Conservation (phyloP, 2,888 invertebrate species). For the Eupeodes luniger region DNA sequence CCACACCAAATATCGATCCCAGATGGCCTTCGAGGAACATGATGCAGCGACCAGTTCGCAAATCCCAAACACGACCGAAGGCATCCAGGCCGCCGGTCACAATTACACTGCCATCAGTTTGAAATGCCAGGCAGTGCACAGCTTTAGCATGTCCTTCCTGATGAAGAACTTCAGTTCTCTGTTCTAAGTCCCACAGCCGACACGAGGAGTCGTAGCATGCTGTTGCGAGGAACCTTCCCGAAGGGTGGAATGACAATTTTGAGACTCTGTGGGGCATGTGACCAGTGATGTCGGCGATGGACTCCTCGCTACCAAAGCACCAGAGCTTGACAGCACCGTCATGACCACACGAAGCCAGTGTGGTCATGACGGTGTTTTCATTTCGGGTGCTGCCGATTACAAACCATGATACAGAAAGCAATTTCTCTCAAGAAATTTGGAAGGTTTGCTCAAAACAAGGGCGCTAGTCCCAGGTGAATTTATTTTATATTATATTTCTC, state of each 20-base stretch:
- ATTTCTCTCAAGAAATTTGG: no score
- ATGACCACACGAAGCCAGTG: constrained; percentile 97
- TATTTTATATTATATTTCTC: no score
- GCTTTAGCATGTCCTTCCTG: constrained; percentile 99
- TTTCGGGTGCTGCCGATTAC: no score
- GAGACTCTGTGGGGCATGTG: constrained; percentile 97
- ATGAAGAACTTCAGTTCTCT: constrained; percentile 96
- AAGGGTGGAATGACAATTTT: constrained; percentile 96
- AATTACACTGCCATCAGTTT: constrained; percentile 95
- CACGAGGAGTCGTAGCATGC: constrained; percentile 98
- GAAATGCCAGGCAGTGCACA: constrained; percentile 97
- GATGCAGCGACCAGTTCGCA: constrained; percentile 97
- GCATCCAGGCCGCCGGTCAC: constrained; percentile 98
- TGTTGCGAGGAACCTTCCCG: constrained; percentile 96
- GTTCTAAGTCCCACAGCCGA: constrained; percentile 98
- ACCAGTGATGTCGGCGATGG: constrained; percentile 95
- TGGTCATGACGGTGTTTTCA: no score
- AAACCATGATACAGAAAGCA: no score
- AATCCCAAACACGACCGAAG: constrained; percentile 99
- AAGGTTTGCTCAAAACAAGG: no score
- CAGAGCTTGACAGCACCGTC: constrained; percentile 97
- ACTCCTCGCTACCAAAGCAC: constrained; percentile 95
- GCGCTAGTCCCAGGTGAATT: no score
- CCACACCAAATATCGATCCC: constrained; percentile 93
- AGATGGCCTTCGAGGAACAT: constrained; percentile 99